Evolutionary conservation across 2,113 vertebrate species (phyloP).

Genomic region (Pipra filicauda): DNA sequence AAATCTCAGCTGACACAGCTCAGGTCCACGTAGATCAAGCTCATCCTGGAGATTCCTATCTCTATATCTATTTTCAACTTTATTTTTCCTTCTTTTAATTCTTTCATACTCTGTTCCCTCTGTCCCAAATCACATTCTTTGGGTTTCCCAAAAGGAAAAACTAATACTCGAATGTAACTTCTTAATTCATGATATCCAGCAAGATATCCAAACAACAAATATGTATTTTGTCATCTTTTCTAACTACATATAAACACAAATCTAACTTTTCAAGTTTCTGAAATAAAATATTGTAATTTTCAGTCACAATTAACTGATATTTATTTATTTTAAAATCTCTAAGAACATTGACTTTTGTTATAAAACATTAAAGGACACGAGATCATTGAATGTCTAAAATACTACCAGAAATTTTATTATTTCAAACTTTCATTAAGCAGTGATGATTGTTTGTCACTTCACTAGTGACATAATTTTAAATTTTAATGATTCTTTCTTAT

Average conservation of each 20-base stretch:
- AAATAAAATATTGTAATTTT: background rate
- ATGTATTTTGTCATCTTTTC: background rate
- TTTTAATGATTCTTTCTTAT: background rate
- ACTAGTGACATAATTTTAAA: background rate
- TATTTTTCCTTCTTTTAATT: background rate
- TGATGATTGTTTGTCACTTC: background rate
- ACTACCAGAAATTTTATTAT: background rate
- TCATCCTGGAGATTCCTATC: background rate
- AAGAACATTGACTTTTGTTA: background rate
- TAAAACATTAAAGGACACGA: background rate
- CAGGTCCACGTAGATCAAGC: background rate
- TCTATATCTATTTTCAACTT: background rate
- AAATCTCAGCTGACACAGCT: background rate
- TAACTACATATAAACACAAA: background rate
- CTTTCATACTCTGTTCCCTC: background rate
- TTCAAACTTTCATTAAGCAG: background rate
- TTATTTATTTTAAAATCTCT: background rate
- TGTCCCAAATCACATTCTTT: background rate
- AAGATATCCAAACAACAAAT: background rate
- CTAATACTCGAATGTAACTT: background rate
- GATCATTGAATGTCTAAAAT: background rate
- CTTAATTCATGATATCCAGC: background rate
- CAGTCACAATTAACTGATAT: background rate
- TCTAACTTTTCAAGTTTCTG: background rate
- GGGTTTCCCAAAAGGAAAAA: background rate